A percentile compares a stretch with the other conserved stretches of the same genome.
Evolutionary conservation across 2,797 vertebrate genomes (phyloP).

Genomic region (Danionella dracula): DNA sequence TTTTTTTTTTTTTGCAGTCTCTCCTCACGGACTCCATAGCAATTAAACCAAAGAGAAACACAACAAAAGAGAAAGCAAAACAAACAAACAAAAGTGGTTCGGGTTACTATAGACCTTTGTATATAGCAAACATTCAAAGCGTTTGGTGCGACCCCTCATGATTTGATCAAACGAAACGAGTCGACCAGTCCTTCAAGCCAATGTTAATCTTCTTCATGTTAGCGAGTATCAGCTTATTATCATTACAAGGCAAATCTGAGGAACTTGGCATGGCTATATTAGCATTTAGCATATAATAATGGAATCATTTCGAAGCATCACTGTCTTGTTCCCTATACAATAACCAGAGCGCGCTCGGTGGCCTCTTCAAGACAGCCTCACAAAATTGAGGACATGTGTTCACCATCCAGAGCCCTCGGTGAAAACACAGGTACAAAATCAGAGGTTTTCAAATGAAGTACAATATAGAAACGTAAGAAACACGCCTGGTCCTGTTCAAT

Average conservation of each 20-base stretch:
- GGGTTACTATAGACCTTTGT: slow-evolving; percentile 65
- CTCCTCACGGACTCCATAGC: slow-evolving; percentile 67
- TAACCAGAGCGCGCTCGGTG: slow-evolving; percentile 56
- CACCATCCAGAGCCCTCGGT: slow-evolving; percentile 78
- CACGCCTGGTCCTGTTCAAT: slow-evolving; percentile 66
- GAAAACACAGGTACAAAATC: slow-evolving; percentile 70
- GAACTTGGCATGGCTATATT: slow-evolving; percentile 40
- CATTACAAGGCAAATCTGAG: slow-evolving; percentile 58
- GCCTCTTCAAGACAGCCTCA: slow-evolving; percentile 83
- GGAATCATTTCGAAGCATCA: slow-evolving; percentile 66
- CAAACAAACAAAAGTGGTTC: slow-evolving; percentile 56
- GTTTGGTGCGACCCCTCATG: slow-evolving; percentile 54
- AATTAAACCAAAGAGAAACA: slow-evolving; percentile 35
- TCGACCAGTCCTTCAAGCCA: slow-evolving; percentile 64
- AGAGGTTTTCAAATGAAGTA: slow-evolving; percentile 57
- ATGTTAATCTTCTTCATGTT: slow-evolving; percentile 62
- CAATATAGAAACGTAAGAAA: slow-evolving; percentile 59
- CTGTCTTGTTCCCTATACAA: slow-evolving; percentile 73
- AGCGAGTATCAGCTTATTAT: slow-evolving; percentile 61
- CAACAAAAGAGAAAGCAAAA: too few species aligned
- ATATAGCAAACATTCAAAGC: slow-evolving; percentile 63
- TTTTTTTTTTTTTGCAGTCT: too few species aligned
- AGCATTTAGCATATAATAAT: slow-evolving; percentile 44
- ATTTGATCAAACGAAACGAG: slow-evolving; percentile 65
- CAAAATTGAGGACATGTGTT: slow-evolving; percentile 84